Conservation (phyloP, 2,888 invertebrate species). For the Euplexia lucipara region DNA sequence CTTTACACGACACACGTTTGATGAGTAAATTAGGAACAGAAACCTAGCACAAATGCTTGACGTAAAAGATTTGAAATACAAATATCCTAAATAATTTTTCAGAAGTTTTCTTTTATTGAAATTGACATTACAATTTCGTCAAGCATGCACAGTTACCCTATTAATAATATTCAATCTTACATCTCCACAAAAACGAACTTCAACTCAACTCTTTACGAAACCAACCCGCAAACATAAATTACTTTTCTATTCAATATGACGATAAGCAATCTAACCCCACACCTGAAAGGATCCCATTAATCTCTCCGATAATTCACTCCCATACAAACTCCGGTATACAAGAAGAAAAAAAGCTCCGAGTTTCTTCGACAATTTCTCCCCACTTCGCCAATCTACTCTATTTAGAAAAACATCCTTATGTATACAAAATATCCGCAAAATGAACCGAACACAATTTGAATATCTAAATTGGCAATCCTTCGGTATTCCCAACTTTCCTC, state of each 20-base stretch:
- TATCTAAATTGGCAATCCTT: slow-evolving; percentile 89
- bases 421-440: slow-evolving; percentile 76
- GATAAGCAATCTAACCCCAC: slow-evolving; percentile 32
- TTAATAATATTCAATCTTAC: neutral
- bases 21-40: too few species aligned
- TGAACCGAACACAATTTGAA: slow-evolving; percentile 87
- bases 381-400: slow-evolving; percentile 46
- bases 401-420: slow-evolving; percentile 59
- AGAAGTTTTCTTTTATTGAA: too few species aligned
- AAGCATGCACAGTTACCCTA: too few species aligned
- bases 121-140: too few species aligned
- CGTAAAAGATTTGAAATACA: too few species aligned
- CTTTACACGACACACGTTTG: too few species aligned
- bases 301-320: slow-evolving; percentile 55
- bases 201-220: neutral
- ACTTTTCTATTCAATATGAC: slow-evolving; percentile 36
- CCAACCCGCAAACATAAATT: slow-evolving; percentile 38
- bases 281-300: slow-evolving; percentile 53
- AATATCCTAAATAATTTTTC: too few species aligned
- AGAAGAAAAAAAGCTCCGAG: slow-evolving; percentile 29
- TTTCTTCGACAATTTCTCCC: slow-evolving; percentile 27
- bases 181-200: neutral
- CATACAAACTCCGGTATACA: slow-evolving; percentile 36
- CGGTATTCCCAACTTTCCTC: slow-evolving; percentile 84
- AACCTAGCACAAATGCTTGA: too few species aligned